phyloP scores from a whole-genome alignment of 2,113 vertebrate species.

The Myrmophylax atrothorax region DNA sequence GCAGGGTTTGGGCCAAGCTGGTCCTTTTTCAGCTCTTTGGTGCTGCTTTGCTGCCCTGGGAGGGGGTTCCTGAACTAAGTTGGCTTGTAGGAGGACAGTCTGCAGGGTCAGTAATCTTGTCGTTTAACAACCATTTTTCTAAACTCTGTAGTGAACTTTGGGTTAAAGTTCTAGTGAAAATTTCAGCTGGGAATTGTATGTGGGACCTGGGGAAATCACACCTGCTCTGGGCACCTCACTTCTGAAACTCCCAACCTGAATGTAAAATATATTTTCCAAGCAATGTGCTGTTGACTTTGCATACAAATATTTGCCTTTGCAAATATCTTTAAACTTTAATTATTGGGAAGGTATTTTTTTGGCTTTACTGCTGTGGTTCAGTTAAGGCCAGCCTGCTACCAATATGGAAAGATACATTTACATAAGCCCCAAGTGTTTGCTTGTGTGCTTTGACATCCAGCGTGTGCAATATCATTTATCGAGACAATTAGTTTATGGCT shows the following conservation, averaged over 20 bases:
- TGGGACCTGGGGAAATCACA: neutral
- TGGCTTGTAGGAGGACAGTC: neutral
- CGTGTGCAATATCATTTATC: neutral
- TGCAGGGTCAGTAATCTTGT: neutral
- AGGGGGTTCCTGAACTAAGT: neutral
- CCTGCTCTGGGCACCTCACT: neutral
- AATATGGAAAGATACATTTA: neutral
- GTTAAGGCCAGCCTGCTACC: neutral
- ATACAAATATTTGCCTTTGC: neutral
- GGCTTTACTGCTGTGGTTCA: neutral
- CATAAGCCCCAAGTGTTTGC: neutral
- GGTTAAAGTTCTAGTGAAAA: neutral
- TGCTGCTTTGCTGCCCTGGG: neutral
- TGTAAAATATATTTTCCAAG: neutral
- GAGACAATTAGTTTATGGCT: neutral
- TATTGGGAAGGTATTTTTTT: neutral
- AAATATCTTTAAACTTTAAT: neutral
- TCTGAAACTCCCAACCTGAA: neutral
- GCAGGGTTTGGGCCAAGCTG: accelerated
- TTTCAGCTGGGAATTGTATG: neutral
- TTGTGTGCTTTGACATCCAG: neutral
- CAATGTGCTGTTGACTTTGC: neutral
- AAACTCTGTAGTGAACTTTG: neutral
- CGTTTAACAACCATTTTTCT: neutral
- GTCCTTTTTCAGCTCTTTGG: neutral